Evolutionary conservation across 1,140 invertebrate genomes (phyloP), one percentile per base, ranked within the genome.

Genomic region (Drosophila nigromelanica): DNA sequence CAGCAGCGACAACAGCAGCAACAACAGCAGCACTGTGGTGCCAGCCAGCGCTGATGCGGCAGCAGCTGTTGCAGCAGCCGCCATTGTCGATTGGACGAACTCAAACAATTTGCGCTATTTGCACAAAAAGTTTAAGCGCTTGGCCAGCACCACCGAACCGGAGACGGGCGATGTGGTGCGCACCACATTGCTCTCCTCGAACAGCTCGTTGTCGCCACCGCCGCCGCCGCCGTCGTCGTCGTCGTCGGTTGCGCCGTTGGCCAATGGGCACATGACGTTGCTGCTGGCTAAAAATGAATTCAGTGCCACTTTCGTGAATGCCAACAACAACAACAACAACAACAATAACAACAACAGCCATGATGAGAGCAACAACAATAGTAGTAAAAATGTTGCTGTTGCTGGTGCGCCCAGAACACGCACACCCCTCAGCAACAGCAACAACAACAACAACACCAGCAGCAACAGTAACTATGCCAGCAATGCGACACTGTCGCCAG

Each of bases 91-190:
- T 18, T 69, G 80, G 42, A 66, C 73, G n/a, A 70, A 71, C 39
- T 94, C 94, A 93, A 94, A 94, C 93, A 94, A 95, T 89, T 94
- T 95, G 77, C 96, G 95, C 83, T 98, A 98, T 93, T 93, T 97
- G 92, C 96, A 98, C 91, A 98, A 98, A 91, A 98, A 97, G 91
- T 98, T 98, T 92, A 97, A 98, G 92, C 97, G 97, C 91, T 94
- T 97, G 93, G 95, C 96, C 73, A 95, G 95, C 93, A 90, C 95
- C 91, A 92, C 93, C 91, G 87, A 92, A 5, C 64, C 76, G 11
- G 90, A 91, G 42, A 58, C 71, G 80, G 85, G 78, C 91, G 58
- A 75, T 70, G 60, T 92, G 61, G 56, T 76, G 42, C 93, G 89
- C 87, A 86, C 68, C 56, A 90, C 89, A 76, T 90, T 91, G 91